Base-by-base conservation (phyloP, 2,888 invertebrate species). In the Tenodera sinensis region DNA sequence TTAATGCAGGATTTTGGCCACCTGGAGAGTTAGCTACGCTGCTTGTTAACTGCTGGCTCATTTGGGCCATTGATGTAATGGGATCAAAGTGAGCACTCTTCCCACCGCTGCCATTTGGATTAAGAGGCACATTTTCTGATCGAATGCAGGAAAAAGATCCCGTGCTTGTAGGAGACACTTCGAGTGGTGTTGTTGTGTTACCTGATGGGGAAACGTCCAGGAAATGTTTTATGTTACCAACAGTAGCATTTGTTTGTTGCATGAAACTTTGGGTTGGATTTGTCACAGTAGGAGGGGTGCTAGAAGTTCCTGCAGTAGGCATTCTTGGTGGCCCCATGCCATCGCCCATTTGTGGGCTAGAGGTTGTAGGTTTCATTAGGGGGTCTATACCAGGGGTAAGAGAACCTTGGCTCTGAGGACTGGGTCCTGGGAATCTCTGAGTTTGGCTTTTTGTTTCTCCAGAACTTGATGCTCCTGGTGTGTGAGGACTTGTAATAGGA, bases 11-110 rank as follows among this genome's bases (percentile, higher is more conserved):
- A 92, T 6, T 93, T 71, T 89, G 90, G 27, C 89, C 95, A 88
- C 95, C 94, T 89, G 95, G 93, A 27, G 95, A 95, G 91, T 95
- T 95, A 27, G 95, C 94, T 88, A 95, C 95, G 93, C 97, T 96
- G 92, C 96, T 97, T 25, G 98, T 97, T 91, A 98, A 94, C 92
- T 98, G 98, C 92, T 98, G 98, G 90, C 98, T 98, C 98, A 98
- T 98, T 93, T 98, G 98, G 89, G 98, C 98, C 92, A 98, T 95
- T 14, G 98, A 98, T 88, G 98, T 97, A 92, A 98, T 98, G 1
- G 98, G 98, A 94, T 98, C 98, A 93, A 98, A 98, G 92, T 96
- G 97, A 92, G 95, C 93, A 89, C 94, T 92, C 91, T 93, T 93
- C 92, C 94, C 93, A 91, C 94, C 94, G 88, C 94, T 94, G 91